Base-by-base conservation (phyloP, 2,888 invertebrate species). In the Rhyacophila evoluta region DNA sequence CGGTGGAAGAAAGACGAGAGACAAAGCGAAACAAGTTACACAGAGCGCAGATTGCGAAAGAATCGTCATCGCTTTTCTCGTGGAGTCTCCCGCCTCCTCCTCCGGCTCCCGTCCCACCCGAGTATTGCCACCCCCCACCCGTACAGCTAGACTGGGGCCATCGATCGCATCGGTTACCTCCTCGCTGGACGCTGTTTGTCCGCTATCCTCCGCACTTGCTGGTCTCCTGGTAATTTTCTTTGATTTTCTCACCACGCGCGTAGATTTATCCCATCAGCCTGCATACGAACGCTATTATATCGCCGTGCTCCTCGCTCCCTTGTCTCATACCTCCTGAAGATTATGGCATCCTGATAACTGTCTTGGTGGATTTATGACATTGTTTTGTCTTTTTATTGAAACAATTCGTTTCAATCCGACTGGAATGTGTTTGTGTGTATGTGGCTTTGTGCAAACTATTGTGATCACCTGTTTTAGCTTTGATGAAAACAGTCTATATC, bases 221-320 rank as follows among this genome's bases (percentile, higher is more conserved):
- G 76, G 69, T 69, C 55, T 75, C 79, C 75, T 76, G 79, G 76
- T 79, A 79, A 79, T 75, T 79, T 55, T 55, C 55, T 55, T 19
- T 55, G 25, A 55, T 55, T 55, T 55, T 55, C 55, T 55, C 55
- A 19, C 55, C 55, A 15, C 55, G 55, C 55, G 55, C 55, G 55
- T 25, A 55, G 55, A 5, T 55, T 55, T 55, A 8, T 25, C 55
- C 19, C 25, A 55, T 19, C 25, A 19, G 15, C 55, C 55, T 55
- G 55, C 55, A 55, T 55, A 15, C 29, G 29, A 33, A 33, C 55
- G 55, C 55, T 55, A 33, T 33, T 33, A 33, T 33, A 19, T 19
- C 55, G 55, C 55, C 55, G 25, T 19, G 25, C 25, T 55, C 2
- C 19, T 25, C 55, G 55, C 25, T 55, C 3, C 15, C 8, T 55